Evolutionary conservation across 2,888 invertebrate genomes (phyloP), one percentile per base, ranked within the genome.

Genomic region (Ectemnius lituratus): DNA sequence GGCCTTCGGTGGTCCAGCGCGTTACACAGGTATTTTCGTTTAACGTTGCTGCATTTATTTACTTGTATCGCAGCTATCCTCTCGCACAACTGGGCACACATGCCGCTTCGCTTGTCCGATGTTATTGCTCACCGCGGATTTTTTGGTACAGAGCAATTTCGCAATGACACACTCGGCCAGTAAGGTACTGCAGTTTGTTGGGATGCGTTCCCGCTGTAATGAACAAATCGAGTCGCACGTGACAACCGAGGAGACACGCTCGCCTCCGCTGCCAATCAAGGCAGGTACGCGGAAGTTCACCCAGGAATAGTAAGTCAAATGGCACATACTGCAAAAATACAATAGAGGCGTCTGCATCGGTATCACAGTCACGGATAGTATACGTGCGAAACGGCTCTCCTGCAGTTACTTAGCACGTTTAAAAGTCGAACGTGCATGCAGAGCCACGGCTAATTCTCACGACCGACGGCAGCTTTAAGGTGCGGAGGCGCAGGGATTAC

Each of bases 281-380:
- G 78, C 88, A 87, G 88, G 88, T 90, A 90, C 89, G 80, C 90
- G 90, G 90, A 90, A 90, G 88, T 87, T 81, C 81, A 79, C 59
- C 80, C 77, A 76, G 68, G 90, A 89, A 90, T 90, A 86, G 86
- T 82, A 89, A 89, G 84, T 84, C 82, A 85, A 86, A 79, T 78
- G 82, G 74, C 76, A 75, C 73, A 80, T 76, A 76, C 70, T 70
- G 75, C 67, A 76, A 78, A 79, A 75, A 79, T 80, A 83, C 88
- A 84, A 85, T 88, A 79, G 82, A 76, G 76, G 70, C 79, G 66
- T 60, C 70, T 67, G 70, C 78, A 82, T 88, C 82, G 76, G 83
- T 79, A 89, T 76, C 77, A 81, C 75, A 79, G 85, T 90, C 90
- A 90, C 90, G 90, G 76, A 78, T 84, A 71, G 73, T 72, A 86